These are phyloP conservation scores for Patella pellucida DNA, from an alignment of 2,888 invertebrate species.

Conservation along the genomic window DNA sequence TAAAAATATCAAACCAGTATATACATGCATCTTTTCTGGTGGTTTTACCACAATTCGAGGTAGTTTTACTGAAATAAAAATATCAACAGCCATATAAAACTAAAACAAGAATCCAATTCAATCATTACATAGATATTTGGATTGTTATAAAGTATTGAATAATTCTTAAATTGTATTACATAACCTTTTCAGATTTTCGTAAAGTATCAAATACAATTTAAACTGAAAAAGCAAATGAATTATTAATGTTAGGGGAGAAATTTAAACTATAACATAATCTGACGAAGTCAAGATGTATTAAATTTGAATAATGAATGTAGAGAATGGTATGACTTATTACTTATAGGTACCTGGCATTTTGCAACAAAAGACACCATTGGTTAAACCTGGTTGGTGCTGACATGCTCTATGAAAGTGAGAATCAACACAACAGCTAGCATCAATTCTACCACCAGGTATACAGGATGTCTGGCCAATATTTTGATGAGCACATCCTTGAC, in stretches of 20 bases:
- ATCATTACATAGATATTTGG: no score
- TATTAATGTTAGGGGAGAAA: background rate
- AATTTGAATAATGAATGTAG: background rate
- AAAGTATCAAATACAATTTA: no score
- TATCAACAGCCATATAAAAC: background rate
- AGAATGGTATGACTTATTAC: background rate
- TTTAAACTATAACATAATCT: constrained; percentile 1
- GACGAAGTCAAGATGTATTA: background rate
- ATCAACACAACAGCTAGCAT: constrained; percentile 68
- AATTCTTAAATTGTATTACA: no score
- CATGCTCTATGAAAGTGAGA: constrained; percentile 63
- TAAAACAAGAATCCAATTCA: no score
- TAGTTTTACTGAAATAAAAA: constrained; percentile 48
- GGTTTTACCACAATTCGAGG: constrained; percentile 64
- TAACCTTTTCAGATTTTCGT: no score
- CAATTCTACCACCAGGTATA: constrained; percentile 65
- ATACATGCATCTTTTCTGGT: constrained; percentile 54
- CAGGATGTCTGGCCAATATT: constrained; percentile 63
- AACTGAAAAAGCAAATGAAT: background rate
- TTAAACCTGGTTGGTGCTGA: constrained; percentile 52
- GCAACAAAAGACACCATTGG: constrained; percentile 62
- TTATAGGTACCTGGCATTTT: constrained; percentile 59
- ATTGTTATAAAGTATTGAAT: no score
- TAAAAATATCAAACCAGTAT: constrained; percentile 61
- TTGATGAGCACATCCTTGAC: constrained; percentile 63